Base-by-base conservation (phyloP, 2,888 invertebrate genomes). In the Myopa tessellatipennis region DNA sequence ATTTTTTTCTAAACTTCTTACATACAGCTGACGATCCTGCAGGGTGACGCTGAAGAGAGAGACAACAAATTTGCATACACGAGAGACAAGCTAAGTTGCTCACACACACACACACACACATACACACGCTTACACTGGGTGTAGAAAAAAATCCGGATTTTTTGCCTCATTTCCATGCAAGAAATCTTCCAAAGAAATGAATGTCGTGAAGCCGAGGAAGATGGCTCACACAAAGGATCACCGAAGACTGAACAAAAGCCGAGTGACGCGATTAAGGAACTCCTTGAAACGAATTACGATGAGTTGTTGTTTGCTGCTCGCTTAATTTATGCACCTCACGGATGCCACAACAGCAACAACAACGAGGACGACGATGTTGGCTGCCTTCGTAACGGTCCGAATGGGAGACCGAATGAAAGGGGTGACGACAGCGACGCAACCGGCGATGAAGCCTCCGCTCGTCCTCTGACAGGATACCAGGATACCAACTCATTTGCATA, bases 81-180 rank as follows among this genome's bases (percentile, higher is more conserved):
- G 76, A 77, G 63, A 78, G 75, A 79, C 78, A 77, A 78, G 40
- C 60, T 55, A 73, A 65, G 36, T 14, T 26, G 40, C 16, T 4
- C 61, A 60, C 61, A 26, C 18, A 34, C 45, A 45, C 40, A 61
- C 45, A 38, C 61, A 73, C 61, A 60, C 61, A 26, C 18, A 34
- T 26, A 45, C 40, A 61, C 45, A 38, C 61, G 61, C 18, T 16
- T 8, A 45, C 61, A 18, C 40, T 16, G 18, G 2, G 55, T 52
- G 18, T 45, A 82, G 83, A 84, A 85, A 85, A 85, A 87, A 87
- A 86, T 85, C 85, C 84, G 81, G 84, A 83, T 84, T 88, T 87
- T 87, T 87, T 87, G 82, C 85, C 85, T 85, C 84, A 85, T 86
- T 87, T 86, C 85, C 81, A 87, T 85, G 85, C 83, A 84, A 83